Evolutionary conservation across 1,140 invertebrate species (phyloP).

Genomic region (Psix sp.): DNA sequence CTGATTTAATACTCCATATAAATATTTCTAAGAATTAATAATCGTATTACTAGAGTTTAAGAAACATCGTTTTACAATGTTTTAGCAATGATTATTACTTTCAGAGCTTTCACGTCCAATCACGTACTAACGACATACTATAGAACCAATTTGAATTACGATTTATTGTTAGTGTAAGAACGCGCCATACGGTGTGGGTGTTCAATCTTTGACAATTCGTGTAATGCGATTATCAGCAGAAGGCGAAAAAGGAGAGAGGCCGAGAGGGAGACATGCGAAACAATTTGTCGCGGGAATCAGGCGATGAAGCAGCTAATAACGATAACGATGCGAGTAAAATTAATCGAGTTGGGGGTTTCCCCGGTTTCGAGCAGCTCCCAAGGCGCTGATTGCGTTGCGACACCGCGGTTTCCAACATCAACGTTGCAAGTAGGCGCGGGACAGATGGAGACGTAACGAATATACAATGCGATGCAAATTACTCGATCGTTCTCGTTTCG

Average conservation of each 20-base stretch:
- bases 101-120: no score
- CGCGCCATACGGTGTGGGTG: conserved; percentile 26
- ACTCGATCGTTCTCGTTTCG: conserved; percentile 64
- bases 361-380: conserved; percentile 65
- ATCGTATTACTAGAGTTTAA: no score
- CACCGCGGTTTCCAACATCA: conserved; percentile 46
- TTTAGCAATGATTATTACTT: no score
- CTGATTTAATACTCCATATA: no score
- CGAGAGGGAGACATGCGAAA: conserved; percentile 16
- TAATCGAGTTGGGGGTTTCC: conserved; percentile 69
- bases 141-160: no score
- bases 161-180: no score
- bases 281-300: conserved; percentile 23
- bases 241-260: conserved; percentile 5
- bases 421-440: conserved; percentile 40
- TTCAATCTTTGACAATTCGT: conserved; percentile 43
- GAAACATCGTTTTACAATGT: no score
- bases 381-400: conserved; percentile 68
- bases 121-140: no score
- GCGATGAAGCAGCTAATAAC: conserved; percentile 69
- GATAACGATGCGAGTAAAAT: conserved; percentile 67
- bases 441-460: conserved; percentile 56
- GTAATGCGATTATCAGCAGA: conserved; percentile 53
- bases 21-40: no score
- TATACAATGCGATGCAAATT: conserved; percentile 75